Percentiles rank a stretch among this genome's conserved stretches.
Evolutionary conservation across 2,113 vertebrate genomes (phyloP).

Genomic region (Sterrhoptilus dennistouni): DNA sequence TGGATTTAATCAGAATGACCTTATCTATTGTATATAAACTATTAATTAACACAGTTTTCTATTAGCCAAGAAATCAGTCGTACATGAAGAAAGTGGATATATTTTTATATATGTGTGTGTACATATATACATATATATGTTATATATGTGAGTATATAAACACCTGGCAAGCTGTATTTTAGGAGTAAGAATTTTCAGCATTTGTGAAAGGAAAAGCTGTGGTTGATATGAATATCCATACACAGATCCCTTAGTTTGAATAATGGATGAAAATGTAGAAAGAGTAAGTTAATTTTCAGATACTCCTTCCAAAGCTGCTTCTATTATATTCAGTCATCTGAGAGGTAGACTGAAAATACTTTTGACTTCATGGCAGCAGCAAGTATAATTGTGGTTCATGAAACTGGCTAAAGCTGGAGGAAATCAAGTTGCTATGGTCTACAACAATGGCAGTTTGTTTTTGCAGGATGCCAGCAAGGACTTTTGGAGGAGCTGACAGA

Average conservation of each 20-base stretch:
- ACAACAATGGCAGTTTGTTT: slow-evolving; percentile 61
- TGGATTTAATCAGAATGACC: background rate
- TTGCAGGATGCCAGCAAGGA: slow-evolving; percentile 43
- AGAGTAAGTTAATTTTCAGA: slow-evolving; percentile 3
- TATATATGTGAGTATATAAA: background rate
- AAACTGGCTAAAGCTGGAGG: slow-evolving; percentile 53
- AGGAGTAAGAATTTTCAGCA: background rate
- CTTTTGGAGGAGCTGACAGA: background rate
- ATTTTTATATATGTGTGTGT: background rate
- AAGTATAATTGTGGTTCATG: slow-evolving; percentile 70
- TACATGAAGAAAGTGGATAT: background rate
- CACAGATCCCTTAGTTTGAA: background rate
- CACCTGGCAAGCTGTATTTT: background rate
- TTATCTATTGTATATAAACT: background rate
- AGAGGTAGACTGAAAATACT: slow-evolving; percentile 57
- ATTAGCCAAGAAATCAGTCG: background rate
- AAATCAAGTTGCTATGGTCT: slow-evolving; percentile 59
- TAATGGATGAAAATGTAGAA: slow-evolving; percentile 14
- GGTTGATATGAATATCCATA: background rate
- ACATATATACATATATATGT: background rate
- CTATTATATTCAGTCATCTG: slow-evolving; percentile 18
- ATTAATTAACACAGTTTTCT: background rate
- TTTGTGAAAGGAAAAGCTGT: background rate
- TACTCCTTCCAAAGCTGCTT: background rate
- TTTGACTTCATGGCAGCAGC: slow-evolving; percentile 54